Base-by-base conservation (phyloP, 1,140 invertebrate genomes). In the Drosophila kanapiae region DNA sequence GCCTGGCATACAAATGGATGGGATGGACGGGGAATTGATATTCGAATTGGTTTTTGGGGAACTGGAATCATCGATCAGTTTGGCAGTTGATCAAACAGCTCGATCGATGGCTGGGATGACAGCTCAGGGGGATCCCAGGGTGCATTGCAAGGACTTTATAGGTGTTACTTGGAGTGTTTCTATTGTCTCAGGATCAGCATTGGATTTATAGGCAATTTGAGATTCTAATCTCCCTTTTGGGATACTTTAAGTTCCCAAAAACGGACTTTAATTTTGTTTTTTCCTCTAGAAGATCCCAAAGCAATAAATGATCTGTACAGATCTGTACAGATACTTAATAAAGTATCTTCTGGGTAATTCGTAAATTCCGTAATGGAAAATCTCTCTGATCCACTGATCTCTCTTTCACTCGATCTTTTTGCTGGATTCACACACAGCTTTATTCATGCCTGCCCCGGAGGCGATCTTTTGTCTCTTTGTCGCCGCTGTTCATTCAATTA, bases 401-500 rank as follows among this genome's bases (percentile, higher is more conserved):
- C 57, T 45, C 38, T 18, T 62, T 61, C 57, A 43, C 58, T 33
- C 29, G 60, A 9, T 33, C 13, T 65, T 60, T 47, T 6, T 38
- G 38, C 6, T 9, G n/a, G n/a, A n/a, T n/a, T n/a, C n/a, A n/a
- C n/a, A n/a, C n/a, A n/a, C n/a, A n/a, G n/a, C n/a, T 16, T 42
- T 38, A 35, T 53, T 61, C 60, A 18, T 54, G 48, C 16, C 48
- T 33, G 47, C 47, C 49, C 57, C 27, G 29, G 37, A 18, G 51
- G 51, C 69, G 27, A 58, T 71, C 67, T 59, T 60, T 60, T 72
- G 69, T 70, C 42, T 70, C 49, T 53, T 58, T 42, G 61, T 62
- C 48, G 71, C 47, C 56, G 53, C 42, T 45, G 58, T 48, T 77
- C 77, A 72, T 70, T 72, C 43, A 72, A 72, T 72, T 72, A 70